Conservation (phyloP, 2,888 invertebrate genomes). For the Microplitis deprimator region DNA sequence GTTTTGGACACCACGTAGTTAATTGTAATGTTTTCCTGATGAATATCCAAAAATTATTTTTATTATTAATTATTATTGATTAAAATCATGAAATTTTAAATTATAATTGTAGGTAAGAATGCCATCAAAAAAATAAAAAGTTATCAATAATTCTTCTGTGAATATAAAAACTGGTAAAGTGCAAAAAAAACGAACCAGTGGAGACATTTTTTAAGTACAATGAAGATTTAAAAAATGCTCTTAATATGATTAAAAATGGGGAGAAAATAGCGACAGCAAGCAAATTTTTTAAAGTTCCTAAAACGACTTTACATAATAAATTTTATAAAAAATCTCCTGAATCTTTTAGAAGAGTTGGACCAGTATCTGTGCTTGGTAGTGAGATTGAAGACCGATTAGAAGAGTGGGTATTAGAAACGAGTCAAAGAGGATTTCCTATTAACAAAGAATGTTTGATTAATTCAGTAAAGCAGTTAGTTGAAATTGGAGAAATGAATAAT, state of each 20-base stretch:
- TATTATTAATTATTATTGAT: too few species aligned
- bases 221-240: constrained; percentile 10
- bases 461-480: constrained; percentile 49
- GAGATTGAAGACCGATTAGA: too few species aligned
- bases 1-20: constrained; percentile 11
- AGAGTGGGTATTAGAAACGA: too few species aligned
- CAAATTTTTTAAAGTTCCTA: constrained; percentile 40
- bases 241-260: background rate
- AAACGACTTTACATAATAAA: constrained; percentile 45
- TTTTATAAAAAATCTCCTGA: background rate
- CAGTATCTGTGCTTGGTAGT: too few species aligned
- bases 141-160: background rate
- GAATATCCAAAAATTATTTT: too few species aligned
- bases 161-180: background rate
- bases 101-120: background rate
- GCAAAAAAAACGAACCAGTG: too few species aligned
- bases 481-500: constrained; percentile 40
- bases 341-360: too few species aligned
- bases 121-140: background rate
- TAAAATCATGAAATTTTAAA: background rate
- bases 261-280: constrained; percentile 28
- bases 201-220: background rate
- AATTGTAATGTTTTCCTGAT: too few species aligned
- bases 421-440: constrained; percentile 26
- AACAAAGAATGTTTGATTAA: constrained; percentile 46